Evolutionary conservation across 1,140 invertebrate genomes (phyloP).

Genomic region (Caenorhabditis brenneri): DNA sequence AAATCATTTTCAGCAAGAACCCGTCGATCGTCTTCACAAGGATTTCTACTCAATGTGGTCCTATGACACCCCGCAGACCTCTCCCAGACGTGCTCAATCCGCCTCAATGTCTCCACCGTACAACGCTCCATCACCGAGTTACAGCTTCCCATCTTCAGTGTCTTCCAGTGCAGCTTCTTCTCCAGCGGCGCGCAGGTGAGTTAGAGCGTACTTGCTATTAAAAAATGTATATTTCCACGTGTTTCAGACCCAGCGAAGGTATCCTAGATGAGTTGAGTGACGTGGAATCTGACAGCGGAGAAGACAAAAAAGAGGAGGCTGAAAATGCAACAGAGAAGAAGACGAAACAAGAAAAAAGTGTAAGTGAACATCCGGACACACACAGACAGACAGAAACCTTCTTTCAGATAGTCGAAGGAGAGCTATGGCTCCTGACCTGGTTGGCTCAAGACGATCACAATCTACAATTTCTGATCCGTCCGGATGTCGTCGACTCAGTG

Average conservation of each 20-base stretch:
- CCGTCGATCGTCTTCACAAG: constrained; percentile 24
- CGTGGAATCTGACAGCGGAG: neutral
- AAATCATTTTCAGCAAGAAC: no score
- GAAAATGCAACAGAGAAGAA: neutral
- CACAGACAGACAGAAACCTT: neutral
- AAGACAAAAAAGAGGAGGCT: neutral
- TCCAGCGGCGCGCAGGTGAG: neutral
- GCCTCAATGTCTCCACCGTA: neutral
- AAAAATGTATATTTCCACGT: no score
- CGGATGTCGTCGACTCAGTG: constrained; percentile 35
- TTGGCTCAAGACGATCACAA: constrained; percentile 50
- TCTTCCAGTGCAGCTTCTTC: neutral
- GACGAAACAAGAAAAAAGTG: constrained; percentile 2
- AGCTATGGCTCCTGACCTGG: constrained; percentile 48
- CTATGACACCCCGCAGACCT: constrained; percentile 28
- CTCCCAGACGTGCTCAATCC: neutral
- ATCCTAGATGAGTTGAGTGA: constrained; percentile 21
- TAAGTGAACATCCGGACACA: neutral
- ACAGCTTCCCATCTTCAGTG: constrained; percentile 5
- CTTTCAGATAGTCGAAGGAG: constrained; percentile 49
- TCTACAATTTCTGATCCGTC: constrained; percentile 32
- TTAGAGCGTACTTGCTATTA: no score
- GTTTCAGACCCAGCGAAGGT: neutral
- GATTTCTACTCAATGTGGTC: constrained; percentile 47
- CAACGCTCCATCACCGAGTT: neutral